Evolutionary conservation across 2,113 vertebrate genomes (phyloP).

Genomic region (Larimichthys polyactis): DNA sequence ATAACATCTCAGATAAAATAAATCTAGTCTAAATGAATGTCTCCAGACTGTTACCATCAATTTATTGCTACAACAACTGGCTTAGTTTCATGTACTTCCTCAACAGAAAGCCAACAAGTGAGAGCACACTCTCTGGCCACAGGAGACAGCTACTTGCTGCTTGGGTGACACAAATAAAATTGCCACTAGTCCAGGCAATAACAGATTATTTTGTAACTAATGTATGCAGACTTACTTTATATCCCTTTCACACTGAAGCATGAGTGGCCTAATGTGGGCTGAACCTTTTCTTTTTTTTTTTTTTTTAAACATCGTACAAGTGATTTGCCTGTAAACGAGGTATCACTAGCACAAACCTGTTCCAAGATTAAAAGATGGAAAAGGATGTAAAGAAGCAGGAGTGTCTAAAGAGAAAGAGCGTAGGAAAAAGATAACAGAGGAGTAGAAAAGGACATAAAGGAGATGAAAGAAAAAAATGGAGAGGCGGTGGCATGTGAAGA

Average conservation of each 20-base stretch:
- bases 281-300: not conserved
- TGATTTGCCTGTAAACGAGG: not conserved
- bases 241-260: not conserved
- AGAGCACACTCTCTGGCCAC: not conserved
- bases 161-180: not conserved
- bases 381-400: slow-evolving; percentile 21
- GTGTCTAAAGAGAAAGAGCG: slow-evolving; percentile 12
- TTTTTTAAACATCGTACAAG: not conserved
- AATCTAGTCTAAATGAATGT: not conserved
- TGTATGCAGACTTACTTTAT: not conserved
- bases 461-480: slow-evolving; percentile 31
- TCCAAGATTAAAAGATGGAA: slow-evolving; percentile 29
- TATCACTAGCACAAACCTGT: not conserved
- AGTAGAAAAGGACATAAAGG: slow-evolving; percentile 31
- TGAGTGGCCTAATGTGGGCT: slow-evolving; percentile 2
- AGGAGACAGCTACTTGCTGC: not conserved
- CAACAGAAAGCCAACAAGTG: not conserved
- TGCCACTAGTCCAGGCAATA: not conserved
- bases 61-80: not conserved
- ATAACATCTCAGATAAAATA: not conserved
- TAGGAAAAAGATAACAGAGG: slow-evolving; percentile 1
- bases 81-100: slow-evolving; percentile 4
- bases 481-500: slow-evolving; percentile 58
- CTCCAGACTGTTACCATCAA: not conserved
- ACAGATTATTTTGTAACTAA: not conserved